phyloP scores from a whole-genome alignment of 2,113 vertebrate genomes.

The Gymnogyps californianus region DNA sequence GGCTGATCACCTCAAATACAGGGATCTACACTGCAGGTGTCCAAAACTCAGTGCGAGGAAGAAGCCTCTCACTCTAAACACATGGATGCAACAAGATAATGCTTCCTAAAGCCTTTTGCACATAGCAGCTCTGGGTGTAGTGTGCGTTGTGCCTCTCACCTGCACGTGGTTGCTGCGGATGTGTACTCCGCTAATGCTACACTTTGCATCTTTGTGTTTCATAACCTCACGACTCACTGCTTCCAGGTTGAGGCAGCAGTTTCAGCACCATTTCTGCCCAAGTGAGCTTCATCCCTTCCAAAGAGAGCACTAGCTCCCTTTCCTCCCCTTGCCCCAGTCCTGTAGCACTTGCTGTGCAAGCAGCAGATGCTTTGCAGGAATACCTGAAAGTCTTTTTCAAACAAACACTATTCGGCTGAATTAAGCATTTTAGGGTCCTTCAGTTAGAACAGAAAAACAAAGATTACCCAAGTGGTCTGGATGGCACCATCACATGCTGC shows the following conservation, averaged over 20 bases:
- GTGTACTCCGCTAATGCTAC: background rate
- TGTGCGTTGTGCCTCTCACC: background rate
- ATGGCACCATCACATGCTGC: background rate
- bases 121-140: rapidly evolving
- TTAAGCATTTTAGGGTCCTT: background rate
- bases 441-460: background rate
- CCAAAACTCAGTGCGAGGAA: background rate
- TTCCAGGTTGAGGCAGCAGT: background rate
- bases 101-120: background rate
- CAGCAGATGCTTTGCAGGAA: background rate
- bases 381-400: background rate
- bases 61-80: background rate
- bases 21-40: background rate
- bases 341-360: background rate
- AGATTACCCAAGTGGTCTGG: background rate
- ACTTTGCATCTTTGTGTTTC: background rate
- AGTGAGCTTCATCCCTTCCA: background rate
- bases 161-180: rapidly evolving
- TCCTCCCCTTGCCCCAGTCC: background rate
- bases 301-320: background rate
- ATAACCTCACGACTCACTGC: background rate
- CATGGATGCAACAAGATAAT: rapidly evolving
- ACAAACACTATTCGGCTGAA: background rate
- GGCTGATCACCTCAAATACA: background rate
- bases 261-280: background rate